Evolutionary conservation across 2,888 invertebrate genomes (phyloP), one percentile per base, ranked within the genome.

Genomic region (Agapetus fuscipes): DNA sequence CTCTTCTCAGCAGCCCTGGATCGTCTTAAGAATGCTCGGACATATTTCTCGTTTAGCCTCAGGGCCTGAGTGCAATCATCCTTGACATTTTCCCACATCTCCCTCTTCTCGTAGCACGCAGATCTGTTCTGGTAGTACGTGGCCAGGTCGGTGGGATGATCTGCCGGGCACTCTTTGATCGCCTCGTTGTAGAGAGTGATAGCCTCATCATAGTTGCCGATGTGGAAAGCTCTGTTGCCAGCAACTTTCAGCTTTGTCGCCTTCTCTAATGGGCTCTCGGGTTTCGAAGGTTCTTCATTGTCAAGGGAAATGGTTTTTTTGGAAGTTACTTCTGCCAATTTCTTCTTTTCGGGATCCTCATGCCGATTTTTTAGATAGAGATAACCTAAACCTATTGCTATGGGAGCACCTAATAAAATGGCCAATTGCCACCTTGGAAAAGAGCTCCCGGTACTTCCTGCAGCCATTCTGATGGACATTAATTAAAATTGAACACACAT

Each of bases 111-210:
- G 61, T 90, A 89, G 29, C 93, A 88, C 11, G 95, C 96, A 9
- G 95, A 96, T 52, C 94, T 79, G 58, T 96, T 96, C 61, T 96
- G 96, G 61, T 91, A 93, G 62, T 89, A 93, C 11, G 89, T 93
- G 1, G 95, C 83, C 38, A 93, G 64, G 51, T 88, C 89, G 1
- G 74, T 72, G 16, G 70, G 70, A 51, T 82, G 76, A 39, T 84
- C 76, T 46, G 71, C 64, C 0, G 89, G 85, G 54, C 94, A 94
- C 20, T 83, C 72, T 51, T 91, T 88, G 37, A 98, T 96, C 1
- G 97, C 97, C 64, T 86, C 84, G 52, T 87, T 85, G 58, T 98
- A 98, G 52, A 81, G 78, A 20, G 72, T 62, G 43, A 95, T 87
- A 10, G 97, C 97, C 59, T 93, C 91, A 51, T 88, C 85, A 57